A percentile compares a stretch with the other conserved stretches of the same genome.
Conservation (phyloP, 64 coral and sea anemone species). For the Catalaphyllia jardinei region DNA sequence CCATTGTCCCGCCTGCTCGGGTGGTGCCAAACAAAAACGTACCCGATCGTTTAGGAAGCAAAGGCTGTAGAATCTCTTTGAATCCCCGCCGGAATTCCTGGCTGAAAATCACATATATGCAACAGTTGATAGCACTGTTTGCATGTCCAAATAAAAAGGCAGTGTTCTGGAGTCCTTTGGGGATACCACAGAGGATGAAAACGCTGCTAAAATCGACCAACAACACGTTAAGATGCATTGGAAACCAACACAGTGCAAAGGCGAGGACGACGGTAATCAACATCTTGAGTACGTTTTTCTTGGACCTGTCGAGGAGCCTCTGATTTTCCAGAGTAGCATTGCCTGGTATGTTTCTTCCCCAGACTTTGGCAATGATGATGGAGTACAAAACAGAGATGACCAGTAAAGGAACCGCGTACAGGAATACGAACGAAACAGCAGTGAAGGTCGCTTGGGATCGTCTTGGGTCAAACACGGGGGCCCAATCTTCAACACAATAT, state of each 20-base stretch:
- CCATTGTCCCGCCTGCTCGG: background rate
- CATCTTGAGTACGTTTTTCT: constrained; percentile 66
- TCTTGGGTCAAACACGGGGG: constrained; percentile 26
- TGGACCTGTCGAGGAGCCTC: constrained; percentile 3
- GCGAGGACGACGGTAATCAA: constrained; percentile 50
- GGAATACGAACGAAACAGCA: constrained; percentile 37
- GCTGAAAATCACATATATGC: constrained; percentile 65
- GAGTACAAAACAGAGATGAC: constrained; percentile 54
- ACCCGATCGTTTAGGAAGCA: background rate
- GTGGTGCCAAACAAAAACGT: background rate
- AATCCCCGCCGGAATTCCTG: constrained; percentile 64
- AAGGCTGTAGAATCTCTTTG: constrained; percentile 3
- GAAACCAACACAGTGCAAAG: constrained; percentile 61
- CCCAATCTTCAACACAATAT: constrained; percentile 50
- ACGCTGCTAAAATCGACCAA: constrained; percentile 1
- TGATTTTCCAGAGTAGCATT: constrained; percentile 31
- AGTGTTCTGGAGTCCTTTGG: background rate
- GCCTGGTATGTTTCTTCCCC: constrained; percentile 56
- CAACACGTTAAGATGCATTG: constrained; percentile 14
- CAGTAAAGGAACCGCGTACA: constrained; percentile 48
- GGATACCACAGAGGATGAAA: constrained; percentile 26
- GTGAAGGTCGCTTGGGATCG: constrained; percentile 39
- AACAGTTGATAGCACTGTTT: constrained; percentile 58
- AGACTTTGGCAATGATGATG: constrained; percentile 53
- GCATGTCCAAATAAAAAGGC: constrained; percentile 33